Conservation (phyloP, 2,888 invertebrate species). For the Ditula angustiorana region DNA sequence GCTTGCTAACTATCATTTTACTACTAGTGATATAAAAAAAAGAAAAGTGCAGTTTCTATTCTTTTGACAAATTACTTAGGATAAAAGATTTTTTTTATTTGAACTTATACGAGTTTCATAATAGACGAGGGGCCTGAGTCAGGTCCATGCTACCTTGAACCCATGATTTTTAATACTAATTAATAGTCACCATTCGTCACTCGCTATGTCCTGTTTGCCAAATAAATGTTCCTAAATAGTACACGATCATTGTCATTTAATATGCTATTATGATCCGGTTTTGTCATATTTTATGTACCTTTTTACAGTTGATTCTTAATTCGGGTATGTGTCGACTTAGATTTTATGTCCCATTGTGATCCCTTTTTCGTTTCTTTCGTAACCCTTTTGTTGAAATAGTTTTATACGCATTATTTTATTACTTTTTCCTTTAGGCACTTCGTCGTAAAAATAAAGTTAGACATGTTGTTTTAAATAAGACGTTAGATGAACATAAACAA, state of each 20-base stretch:
- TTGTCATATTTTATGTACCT: constrained; percentile 19
- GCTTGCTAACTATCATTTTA: too few species aligned
- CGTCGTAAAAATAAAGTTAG: not conserved
- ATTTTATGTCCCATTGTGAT: constrained; percentile 19
- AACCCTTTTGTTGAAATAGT: not conserved
- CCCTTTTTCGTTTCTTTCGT: not conserved
- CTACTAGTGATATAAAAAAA: too few species aligned
- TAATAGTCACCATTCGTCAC: constrained; percentile 11
- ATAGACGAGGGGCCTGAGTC: too few species aligned
- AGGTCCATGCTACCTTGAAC: not conserved
- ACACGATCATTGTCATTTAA: constrained; percentile 6
- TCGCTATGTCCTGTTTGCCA: not conserved
- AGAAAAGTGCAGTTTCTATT: too few species aligned
- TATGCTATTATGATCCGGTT: constrained; percentile 30
- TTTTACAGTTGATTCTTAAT: not conserved
- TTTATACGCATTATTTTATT: not conserved
- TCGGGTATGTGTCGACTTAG: not conserved
- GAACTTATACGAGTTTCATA: too few species aligned
- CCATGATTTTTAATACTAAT: not conserved
- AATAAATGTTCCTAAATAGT: constrained; percentile 14
- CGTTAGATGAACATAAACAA: not conserved
- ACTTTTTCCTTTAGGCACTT: not conserved
- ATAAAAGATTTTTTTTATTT: too few species aligned
- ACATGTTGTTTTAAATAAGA: not conserved
- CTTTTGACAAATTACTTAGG: too few species aligned